These are phyloP conservation scores for Pseudocheirus occidentalis DNA, from an alignment of 2,797 vertebrate species.

Conservation along the genomic window DNA sequence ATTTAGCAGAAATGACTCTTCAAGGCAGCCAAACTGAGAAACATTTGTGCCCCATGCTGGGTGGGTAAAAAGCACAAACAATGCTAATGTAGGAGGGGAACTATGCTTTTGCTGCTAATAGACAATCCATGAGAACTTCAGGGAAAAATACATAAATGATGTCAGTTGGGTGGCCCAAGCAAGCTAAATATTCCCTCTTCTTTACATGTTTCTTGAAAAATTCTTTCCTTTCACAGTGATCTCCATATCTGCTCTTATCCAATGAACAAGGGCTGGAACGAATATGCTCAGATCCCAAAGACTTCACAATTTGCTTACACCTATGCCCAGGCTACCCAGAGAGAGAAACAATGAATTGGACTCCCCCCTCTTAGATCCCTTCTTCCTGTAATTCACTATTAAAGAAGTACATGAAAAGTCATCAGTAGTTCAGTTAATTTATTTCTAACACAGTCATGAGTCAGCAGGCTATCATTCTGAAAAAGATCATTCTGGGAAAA, in stretches of 20 bases:
- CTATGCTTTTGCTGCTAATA: not conserved
- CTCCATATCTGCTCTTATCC: not conserved
- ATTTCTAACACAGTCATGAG: not conserved
- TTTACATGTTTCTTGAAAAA: slow-evolving; percentile 18
- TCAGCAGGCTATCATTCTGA: not conserved
- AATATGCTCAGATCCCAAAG: slow-evolving; percentile 16
- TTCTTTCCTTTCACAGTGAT: not conserved
- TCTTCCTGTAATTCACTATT: not conserved
- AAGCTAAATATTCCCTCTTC: not conserved
- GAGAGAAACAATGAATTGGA: not conserved
- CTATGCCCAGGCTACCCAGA: not conserved
- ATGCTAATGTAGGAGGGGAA: slow-evolving; percentile 44
- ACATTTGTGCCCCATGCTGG: slow-evolving; percentile 7
- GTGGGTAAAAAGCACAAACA: slow-evolving; percentile 52
- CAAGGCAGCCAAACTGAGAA: slow-evolving; percentile 41
- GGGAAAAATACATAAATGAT: not conserved
- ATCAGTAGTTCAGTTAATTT: not conserved
- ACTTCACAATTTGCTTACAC: not conserved
- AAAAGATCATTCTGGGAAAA: not conserved
- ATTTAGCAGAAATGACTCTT: slow-evolving; percentile 42
- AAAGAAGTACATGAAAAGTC: not conserved
- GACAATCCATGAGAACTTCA: slow-evolving; percentile 11
- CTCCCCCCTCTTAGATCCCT: not conserved
- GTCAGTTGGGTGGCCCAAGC: not conserved
- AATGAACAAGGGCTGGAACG: slow-evolving; percentile 27